Base-by-base conservation (phyloP, 2,113 vertebrate species). In the Dolichotis patagonum region DNA sequence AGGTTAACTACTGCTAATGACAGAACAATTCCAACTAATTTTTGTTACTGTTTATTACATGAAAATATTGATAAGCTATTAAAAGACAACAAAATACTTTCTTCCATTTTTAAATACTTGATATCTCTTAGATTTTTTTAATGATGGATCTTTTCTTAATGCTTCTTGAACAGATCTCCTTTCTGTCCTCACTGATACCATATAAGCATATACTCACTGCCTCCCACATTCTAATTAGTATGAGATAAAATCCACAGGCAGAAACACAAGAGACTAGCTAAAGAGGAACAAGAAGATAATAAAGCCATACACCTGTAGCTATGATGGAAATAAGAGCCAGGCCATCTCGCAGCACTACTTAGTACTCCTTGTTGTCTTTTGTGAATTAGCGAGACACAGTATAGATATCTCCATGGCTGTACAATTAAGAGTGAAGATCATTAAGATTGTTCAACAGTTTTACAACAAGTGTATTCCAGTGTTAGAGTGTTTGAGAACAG, bases 51-150 rank as follows among this genome's bases (percentile, higher is more conserved):
- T 10, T 77, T 77, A n/a, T 84, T 96, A 65, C 78, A 19, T 41
- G 26, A 88, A 92, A 14, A 80, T 89, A 84, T 30, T 16, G 20
- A 54, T 88, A 49, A 93, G 32, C 13, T 73, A 52, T 35, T 80
- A 11, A 93, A 85, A 20, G 28, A 87, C 20, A 88, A 56, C 19
- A 46, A 8, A 81, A 85, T 56, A 54, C 28, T 4, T 80, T 41
- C 65, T 91, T 84, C 24, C 3, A 38, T 11, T 52, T 90, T 58
- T 43, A 82, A 63, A 82, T 35, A 87, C 26, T 28, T 87, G 8
- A 69, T 20, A 43, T 28, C 52, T 84, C n/a, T 83, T 91, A 13
- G 7, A 95, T 46, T 46, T 80, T 88, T 95, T 77, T 91, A 67
- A 35, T 67, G 32, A 52, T 94, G n/a, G 26, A 82, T 49, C 46